phyloP scores from a whole-genome alignment of 2,113 vertebrate genomes.

The Cinclus mexicanus region DNA sequence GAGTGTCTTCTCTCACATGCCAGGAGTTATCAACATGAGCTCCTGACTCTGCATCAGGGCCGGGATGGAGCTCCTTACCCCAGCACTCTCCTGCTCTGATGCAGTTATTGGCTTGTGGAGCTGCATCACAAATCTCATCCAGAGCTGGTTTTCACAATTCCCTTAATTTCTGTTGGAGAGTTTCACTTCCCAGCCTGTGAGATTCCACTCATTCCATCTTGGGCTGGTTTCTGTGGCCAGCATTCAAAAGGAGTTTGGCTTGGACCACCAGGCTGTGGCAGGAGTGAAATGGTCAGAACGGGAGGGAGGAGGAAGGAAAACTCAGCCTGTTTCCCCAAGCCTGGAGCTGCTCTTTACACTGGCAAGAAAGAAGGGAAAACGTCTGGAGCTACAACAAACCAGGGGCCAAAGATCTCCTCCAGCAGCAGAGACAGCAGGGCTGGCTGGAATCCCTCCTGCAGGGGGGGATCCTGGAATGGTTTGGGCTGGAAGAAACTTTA shows the following conservation, averaged over 20 bases:
- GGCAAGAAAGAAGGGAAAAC: not conserved
- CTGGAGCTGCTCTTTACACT: not conserved
- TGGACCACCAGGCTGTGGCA: not conserved
- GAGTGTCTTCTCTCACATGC: not conserved
- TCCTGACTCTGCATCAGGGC: not conserved
- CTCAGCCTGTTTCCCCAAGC: not conserved
- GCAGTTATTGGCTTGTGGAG: not conserved
- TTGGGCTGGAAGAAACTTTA: not conserved
- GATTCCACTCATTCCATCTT: fast-evolving
- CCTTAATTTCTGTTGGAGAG: not conserved
- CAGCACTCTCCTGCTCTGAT: not conserved
- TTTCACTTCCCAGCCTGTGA: not conserved
- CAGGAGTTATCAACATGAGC: not conserved
- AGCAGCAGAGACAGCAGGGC: not conserved
- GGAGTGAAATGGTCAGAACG: not conserved
- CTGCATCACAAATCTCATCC: not conserved
- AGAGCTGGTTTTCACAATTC: fast-evolving
- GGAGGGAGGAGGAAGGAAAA: not conserved
- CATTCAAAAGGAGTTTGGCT: not conserved
- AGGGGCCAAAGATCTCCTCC: not conserved
- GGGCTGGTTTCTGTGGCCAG: not conserved
- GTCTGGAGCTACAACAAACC: not conserved
- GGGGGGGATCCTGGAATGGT: not conserved
- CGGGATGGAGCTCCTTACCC: not conserved
- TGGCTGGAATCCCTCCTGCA: not conserved